Evolutionary conservation across 2,113 vertebrate species (phyloP), one percentile per base, ranked within the genome.

Genomic region (Turdus rufiventris): DNA sequence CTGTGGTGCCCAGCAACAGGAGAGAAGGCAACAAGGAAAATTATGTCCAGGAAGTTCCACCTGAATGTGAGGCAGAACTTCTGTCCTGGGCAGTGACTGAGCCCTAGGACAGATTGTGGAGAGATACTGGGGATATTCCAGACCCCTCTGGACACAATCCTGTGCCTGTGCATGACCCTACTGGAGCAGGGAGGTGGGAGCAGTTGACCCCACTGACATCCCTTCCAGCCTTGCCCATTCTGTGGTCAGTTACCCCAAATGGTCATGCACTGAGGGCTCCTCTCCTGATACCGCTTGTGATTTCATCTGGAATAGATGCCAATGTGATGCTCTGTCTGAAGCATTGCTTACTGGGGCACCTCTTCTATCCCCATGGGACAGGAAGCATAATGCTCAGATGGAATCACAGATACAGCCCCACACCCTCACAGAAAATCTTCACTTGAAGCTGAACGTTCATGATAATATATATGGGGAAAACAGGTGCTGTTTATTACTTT

Each of bases 201-300:
- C 12, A 38, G 53, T 4, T 45, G 18, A 45, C 3, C 2, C 13
- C 33, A 25, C 8, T 40, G 16, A 7, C 6, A 12, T 26, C 24
- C 11, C 6, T 67, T 26, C n/a, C 47, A 82, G 47, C 17, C 16
- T 54, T 45, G 18, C 17, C 29, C 20, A 3, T 26, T 47, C 38
- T 40, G 19, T 12, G 29, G 7, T 23, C 1, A 3, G 8, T 18
- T 72, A 34, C 28, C 6, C 4, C 9, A 45, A 47, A 25, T 2
- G 23, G 7, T 36, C 13, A 51, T 0, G 0, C 15, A 8, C 0
- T 5, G 21, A 45, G 17, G 15, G 20, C 20, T 38, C 3, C 3
- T 73, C 9, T 79, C 19, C 18, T 38, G 15, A 5, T 9, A 2
- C 25, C 25, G 1, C n/a, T 45, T 45, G 10, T 63, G 25, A 42